Percentiles rank a stretch among this genome's conserved stretches.
phyloP scores from a whole-genome alignment of 1,140 invertebrate genomes.

The Phortica variegata region DNA sequence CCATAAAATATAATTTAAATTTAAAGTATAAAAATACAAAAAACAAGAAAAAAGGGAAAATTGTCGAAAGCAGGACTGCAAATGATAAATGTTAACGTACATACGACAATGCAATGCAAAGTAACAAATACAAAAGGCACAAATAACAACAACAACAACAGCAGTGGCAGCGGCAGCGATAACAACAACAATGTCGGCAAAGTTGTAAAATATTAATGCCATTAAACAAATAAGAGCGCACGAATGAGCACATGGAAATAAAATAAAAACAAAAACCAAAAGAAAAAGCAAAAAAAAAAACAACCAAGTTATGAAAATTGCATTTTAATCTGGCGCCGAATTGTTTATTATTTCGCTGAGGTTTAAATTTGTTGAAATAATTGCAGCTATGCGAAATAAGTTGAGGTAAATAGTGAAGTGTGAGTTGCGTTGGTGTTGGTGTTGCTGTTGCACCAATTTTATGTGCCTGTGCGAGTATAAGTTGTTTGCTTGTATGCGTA shows the following conservation, averaged over 20 bases:
- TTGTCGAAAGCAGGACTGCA: constrained; percentile 11
- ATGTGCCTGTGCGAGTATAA: constrained; percentile 9
- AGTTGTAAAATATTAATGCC: constrained; percentile 51
- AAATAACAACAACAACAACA: constrained; percentile 12
- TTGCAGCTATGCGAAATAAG: constrained; percentile 30
- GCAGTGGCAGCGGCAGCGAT: background rate
- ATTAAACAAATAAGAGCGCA: constrained; percentile 46
- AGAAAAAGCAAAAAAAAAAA: too few species aligned
- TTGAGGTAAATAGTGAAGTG: constrained; percentile 29
- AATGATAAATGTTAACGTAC: constrained; percentile 31
- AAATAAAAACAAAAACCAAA: too few species aligned
- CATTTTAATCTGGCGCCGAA: constrained; percentile 55
- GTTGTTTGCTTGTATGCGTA: constrained; percentile 7
- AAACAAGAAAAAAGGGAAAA: constrained; percentile 28
- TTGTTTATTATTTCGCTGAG: constrained; percentile 55
- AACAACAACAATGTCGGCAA: constrained; percentile 18
- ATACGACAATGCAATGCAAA: too few species aligned
- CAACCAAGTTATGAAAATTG: constrained; percentile 47
- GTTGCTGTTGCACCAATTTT: constrained; percentile 10
- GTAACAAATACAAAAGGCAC: background rate
- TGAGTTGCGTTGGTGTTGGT: constrained; percentile 16
- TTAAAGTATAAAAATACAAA: constrained; percentile 15
- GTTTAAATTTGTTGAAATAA: constrained; percentile 55
- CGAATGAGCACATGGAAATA: too few species aligned
- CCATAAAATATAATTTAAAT: constrained; percentile 26